Conservation (phyloP, 2,888 invertebrate genomes). For the Cephus sareptanus region DNA sequence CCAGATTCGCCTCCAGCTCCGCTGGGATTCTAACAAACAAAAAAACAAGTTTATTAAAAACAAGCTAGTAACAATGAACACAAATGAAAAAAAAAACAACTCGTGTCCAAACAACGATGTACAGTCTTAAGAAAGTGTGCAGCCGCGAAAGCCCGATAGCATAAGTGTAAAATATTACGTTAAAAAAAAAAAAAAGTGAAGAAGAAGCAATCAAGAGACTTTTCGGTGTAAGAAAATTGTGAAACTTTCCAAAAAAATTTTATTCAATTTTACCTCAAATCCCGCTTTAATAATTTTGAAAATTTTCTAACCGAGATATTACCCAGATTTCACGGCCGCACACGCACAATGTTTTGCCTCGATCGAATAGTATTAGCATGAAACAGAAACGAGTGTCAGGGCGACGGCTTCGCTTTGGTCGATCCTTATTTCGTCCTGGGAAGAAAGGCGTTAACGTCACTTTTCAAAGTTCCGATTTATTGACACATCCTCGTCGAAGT, state of each 20-base stretch:
- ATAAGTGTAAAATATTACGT: not conserved
- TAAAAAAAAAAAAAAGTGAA: too few species aligned
- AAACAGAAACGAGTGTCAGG: slow-evolving; percentile 8
- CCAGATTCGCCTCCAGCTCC: slow-evolving; percentile 82
- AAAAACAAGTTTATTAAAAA: slow-evolving; percentile 69
- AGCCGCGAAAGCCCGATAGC: slow-evolving; percentile 28
- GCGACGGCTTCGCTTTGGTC: too few species aligned
- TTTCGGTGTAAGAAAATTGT: slow-evolving; percentile 1
- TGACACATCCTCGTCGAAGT: too few species aligned
- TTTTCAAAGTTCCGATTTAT: too few species aligned
- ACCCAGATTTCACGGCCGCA: slow-evolving; percentile 37
- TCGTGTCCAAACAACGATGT: slow-evolving; percentile 41
- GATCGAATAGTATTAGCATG: not conserved
- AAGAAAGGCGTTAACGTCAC: too few species aligned
- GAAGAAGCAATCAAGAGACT: slow-evolving; percentile 2
- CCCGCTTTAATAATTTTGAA: not conserved
- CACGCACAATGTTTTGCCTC: slow-evolving; percentile 58
- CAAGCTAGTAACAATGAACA: slow-evolving; percentile 60
- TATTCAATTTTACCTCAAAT: too few species aligned
- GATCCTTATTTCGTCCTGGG: too few species aligned
- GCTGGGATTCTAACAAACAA: slow-evolving; percentile 87
- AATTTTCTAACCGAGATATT: slow-evolving; percentile 1
- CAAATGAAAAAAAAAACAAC: slow-evolving; percentile 39
- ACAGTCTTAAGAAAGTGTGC: slow-evolving; percentile 29
- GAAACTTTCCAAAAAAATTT: too few species aligned